phyloP scores from a whole-genome alignment of 2,797 vertebrate species.

The Clangula hyemalis region DNA sequence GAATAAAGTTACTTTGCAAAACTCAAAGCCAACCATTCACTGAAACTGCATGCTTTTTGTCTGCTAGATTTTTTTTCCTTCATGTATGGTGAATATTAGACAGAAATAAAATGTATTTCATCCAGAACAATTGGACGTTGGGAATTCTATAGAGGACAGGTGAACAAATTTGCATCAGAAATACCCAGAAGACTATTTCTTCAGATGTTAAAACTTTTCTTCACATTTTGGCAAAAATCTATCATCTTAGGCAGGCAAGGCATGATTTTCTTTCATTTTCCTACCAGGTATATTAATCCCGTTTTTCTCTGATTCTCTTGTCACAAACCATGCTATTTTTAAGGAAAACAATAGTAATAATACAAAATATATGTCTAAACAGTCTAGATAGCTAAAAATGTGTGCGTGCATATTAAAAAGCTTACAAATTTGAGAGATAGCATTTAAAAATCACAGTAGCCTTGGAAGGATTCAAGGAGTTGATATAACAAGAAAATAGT shows the following conservation, averaged over 20 bases:
- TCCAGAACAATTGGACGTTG: neutral
- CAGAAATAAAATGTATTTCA: neutral
- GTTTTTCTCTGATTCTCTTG: neutral
- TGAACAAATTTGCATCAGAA: neutral
- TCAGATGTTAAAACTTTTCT: neutral
- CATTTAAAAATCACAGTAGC: neutral
- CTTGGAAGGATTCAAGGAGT: conserved; percentile 1
- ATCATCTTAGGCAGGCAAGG: neutral
- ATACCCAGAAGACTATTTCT: neutral
- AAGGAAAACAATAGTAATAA: neutral
- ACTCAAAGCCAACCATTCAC: neutral
- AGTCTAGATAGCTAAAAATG: neutral
- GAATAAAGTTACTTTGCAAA: neutral
- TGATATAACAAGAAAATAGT: neutral
- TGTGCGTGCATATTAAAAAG: neutral
- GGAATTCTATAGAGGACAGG: neutral
- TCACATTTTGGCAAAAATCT: neutral
- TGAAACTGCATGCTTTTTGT: neutral
- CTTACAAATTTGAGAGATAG: neutral
- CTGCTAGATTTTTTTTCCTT: neutral
- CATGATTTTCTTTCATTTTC: neutral
- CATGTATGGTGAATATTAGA: neutral
- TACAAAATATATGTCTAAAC: neutral
- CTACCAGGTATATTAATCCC: neutral
- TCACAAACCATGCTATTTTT: neutral